Evolutionary conservation across 2,888 invertebrate species (phyloP), one percentile per base, ranked within the genome.

Genomic region (Belgica antarctica): DNA sequence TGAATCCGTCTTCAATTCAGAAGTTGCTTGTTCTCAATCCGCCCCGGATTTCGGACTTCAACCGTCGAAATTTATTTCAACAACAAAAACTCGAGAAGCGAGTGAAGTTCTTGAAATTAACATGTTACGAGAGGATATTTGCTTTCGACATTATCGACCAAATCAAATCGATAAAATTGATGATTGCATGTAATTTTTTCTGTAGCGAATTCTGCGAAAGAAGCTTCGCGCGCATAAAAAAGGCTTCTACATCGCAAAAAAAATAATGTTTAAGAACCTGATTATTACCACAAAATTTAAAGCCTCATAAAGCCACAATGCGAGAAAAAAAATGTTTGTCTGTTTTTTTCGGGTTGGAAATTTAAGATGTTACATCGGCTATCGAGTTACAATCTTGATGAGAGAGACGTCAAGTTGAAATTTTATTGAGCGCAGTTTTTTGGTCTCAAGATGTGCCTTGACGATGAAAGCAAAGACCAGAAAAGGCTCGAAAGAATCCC

Each of bases 261-360:
- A 46, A 46, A 12, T 12, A 12, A 46, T 46, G 34, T 31, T 8
- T 4, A 59, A 31, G 63, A 65, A 65, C 63, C 63, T 65, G 63
- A 65, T 65, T 65, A 65, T 65, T 65, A 65, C 63, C 46, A 7
- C 63, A 46, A 24, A 41, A 41, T 59, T 59, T 59, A n/a, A 59
- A 59, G 59, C n/a, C 59, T 59, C 59, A 59, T 59, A 59, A 59
- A 59, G 59, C 59, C 59, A 59, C 59, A 59, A 59, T 22, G n/a
- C 7, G 52, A 17, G 52, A 52, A 59, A 7, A 19, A 59, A 27
- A 52, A 52, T 5, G 15, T 5, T 59, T 59, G 59, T 59, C 59
- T 59, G 7, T 19, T 17, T 46, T 46, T 46, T 4, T 10, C n/a
- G n/a, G n/a, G n/a, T n/a, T 34, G 17, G 59, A 59, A 59, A 59